Evolutionary conservation across 1,140 invertebrate species (phyloP).

Genomic region (Ctenoplectra terminalis): DNA sequence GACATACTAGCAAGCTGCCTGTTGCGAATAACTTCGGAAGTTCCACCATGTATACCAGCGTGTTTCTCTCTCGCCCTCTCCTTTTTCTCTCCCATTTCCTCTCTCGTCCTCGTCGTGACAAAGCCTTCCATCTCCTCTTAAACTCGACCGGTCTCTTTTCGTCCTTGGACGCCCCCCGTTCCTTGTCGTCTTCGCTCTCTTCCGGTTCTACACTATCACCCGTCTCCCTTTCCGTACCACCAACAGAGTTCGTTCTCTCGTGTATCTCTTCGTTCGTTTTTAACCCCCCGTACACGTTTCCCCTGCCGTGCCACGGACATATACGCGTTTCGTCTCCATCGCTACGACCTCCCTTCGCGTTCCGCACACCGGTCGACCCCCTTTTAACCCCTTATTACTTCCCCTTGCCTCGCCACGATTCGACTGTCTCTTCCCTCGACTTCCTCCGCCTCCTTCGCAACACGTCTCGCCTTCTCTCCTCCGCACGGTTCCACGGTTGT

Average conservation of each 20-base stretch:
- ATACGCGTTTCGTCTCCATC: constrained; percentile 2
- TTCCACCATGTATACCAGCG: constrained; percentile 57
- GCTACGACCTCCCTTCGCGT: not conserved
- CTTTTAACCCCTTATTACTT: constrained; percentile 33
- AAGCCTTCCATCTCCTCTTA: not conserved
- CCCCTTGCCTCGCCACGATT: not conserved
- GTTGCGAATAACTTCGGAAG: constrained; percentile 77
- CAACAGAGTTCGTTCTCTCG: not conserved
- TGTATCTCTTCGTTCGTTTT: not conserved
- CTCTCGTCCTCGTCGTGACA: not conserved
- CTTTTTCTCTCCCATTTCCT: not conserved
- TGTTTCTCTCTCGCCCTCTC: constrained; percentile 11
- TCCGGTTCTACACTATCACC: not conserved
- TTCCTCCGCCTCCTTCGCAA: not conserved
- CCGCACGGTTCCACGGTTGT: not conserved
- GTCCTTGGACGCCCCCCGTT: not conserved
- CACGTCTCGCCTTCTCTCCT: not conserved
- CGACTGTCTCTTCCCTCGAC: not conserved
- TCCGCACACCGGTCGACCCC: not conserved
- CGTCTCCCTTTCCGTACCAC: not conserved
- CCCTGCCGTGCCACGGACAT: not conserved
- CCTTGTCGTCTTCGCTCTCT: constrained; percentile 4
- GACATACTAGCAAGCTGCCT: constrained; percentile 71
- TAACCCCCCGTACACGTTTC: not conserved
- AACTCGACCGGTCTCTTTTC: constrained; percentile 8